Evolutionary conservation across 2,888 invertebrate genomes (phyloP).

Genomic region (Hemithea aestivaria): DNA sequence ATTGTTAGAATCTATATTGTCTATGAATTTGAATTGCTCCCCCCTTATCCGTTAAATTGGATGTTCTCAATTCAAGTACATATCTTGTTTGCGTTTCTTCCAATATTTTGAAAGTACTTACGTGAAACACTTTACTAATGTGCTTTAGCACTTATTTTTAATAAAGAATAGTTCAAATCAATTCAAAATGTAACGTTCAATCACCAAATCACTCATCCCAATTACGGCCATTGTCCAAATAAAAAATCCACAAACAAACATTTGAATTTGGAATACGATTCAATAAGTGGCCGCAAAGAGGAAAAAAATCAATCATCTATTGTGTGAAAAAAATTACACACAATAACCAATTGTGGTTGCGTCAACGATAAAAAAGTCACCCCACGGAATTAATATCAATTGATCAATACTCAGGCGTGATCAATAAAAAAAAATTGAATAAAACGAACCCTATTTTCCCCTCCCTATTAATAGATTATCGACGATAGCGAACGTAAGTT

Average conservation of each 20-base stretch:
- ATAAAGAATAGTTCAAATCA: no score
- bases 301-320: constrained; percentile 44
- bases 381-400: constrained; percentile 73
- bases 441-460: constrained; percentile 52
- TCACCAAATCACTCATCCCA: constrained; percentile 27
- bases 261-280: constrained; percentile 50
- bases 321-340: constrained; percentile 59
- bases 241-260: constrained; percentile 41
- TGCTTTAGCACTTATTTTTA: no score
- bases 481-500: constrained; percentile 43
- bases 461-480: constrained; percentile 51
- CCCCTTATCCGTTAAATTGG: constrained; percentile 47
- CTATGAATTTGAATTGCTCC: constrained; percentile 56
- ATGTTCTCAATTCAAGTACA: constrained; percentile 31
- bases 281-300: constrained; percentile 50
- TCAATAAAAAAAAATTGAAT: constrained; percentile 54
- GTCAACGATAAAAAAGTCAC: constrained; percentile 67
- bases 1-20: constrained; percentile 60
- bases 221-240: constrained; percentile 31
- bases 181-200: constrained; percentile 18
- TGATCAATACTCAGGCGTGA: constrained; percentile 78
- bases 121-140: no score
- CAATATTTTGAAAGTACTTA: constrained; percentile 5
- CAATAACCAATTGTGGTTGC: constrained; percentile 70
- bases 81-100: constrained; percentile 19